These are phyloP conservation scores for Drosophila hydei DNA, from an alignment of 1,140 invertebrate species.

Conservation along the genomic window DNA sequence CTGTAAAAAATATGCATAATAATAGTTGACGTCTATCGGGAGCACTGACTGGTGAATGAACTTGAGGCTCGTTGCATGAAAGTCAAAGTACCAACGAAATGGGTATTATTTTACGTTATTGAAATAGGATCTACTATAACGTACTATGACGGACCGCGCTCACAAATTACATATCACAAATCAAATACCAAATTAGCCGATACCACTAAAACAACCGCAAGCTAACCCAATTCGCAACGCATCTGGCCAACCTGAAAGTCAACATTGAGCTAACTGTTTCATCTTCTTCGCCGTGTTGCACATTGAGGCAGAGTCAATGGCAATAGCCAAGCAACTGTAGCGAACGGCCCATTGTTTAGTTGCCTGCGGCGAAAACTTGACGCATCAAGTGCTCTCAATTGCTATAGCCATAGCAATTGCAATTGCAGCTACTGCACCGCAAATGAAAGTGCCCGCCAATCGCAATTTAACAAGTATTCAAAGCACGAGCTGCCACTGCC, in stretches of 20 bases:
- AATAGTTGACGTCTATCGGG: constrained; percentile 16
- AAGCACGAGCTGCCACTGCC: constrained; percentile 22
- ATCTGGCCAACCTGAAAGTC: constrained; percentile 48
- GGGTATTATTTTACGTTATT: constrained; percentile 30
- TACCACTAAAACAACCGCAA: constrained; percentile 39
- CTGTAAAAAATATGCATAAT: constrained; percentile 63
- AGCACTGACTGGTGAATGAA: constrained; percentile 63
- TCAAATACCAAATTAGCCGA: neutral
- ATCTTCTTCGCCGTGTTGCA: constrained; percentile 52
- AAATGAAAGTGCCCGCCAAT: constrained; percentile 70
- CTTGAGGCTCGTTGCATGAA: constrained; percentile 50
- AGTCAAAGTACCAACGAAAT: constrained; percentile 47
- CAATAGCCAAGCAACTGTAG: constrained; percentile 47
- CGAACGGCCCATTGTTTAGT: constrained; percentile 33
- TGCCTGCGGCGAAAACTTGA: constrained; percentile 54
- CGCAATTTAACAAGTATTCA: constrained; percentile 70
- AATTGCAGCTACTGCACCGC: constrained; percentile 3
- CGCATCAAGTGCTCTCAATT: constrained; percentile 60
- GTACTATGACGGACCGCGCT: constrained; percentile 15
- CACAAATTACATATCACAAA: neutral
- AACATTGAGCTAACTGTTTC: constrained; percentile 45
- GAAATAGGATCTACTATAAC: constrained; percentile 32
- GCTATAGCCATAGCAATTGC: constrained; percentile 21
- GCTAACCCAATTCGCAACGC: constrained; percentile 67
- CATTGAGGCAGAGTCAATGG: constrained; percentile 62